Conservation (phyloP, 1,140 invertebrate genomes). For the Neodiprion lecontei region DNA sequence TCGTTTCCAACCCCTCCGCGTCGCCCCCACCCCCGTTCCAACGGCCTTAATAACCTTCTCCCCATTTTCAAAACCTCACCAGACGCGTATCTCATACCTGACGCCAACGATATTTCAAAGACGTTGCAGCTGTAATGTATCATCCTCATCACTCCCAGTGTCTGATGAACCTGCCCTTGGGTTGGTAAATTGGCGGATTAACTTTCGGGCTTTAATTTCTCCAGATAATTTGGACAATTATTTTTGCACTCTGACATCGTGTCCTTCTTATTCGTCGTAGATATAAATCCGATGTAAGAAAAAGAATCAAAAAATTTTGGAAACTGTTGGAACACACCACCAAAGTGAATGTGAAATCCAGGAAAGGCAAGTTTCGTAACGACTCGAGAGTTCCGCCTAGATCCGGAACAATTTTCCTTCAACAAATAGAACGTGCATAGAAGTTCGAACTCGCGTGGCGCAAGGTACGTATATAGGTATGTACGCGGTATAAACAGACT, state of each 20-base stretch:
- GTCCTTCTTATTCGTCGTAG: no score
- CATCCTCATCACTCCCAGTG: no score
- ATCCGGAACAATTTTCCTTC: no score
- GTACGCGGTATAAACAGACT: neutral
- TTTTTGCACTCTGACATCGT: no score
- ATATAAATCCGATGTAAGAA: no score
- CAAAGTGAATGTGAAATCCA: neutral
- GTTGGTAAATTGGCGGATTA: no score
- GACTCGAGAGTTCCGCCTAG: neutral
- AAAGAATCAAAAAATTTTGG: neutral
- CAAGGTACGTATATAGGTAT: neutral
- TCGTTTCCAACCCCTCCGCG: neutral
- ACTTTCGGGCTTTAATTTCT: no score
- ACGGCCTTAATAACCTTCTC: neutral
- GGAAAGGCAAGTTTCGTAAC: neutral
- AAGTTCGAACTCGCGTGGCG: neutral
- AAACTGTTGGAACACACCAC: neutral
- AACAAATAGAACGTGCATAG: no score
- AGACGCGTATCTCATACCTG: neutral
- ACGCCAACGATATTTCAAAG: neutral
- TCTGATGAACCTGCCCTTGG: no score
- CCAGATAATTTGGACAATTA: no score
- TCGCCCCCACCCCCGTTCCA: no score
- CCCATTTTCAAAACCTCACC: neutral
- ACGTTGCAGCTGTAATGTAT: no score